Evolutionary conservation across 1,140 invertebrate species (phyloP), one percentile per base, ranked within the genome.

Genomic region (Heliconius congener): DNA sequence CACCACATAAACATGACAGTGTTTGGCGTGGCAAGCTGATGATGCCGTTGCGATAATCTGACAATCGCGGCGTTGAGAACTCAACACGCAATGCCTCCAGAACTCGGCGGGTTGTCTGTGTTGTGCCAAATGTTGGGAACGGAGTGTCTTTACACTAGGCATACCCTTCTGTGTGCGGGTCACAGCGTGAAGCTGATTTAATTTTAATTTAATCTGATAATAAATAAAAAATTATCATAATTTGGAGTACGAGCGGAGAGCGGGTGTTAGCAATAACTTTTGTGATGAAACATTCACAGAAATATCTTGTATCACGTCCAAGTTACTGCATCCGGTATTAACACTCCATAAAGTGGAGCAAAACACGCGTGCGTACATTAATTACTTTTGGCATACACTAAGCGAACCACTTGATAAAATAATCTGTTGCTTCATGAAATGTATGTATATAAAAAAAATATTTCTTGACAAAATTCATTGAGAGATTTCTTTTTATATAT

Each of bases 281-380:
- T 8, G 57, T 81, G 80, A 81, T 78, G 76, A 73, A 75, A 78
- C 77, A 55, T 81, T 81, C 77, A 55, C 76, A 81, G 80, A 78
- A 81, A 76, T 78, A 78, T 78, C 76, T 81, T 73, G 80, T 76
- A 72, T 73, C 70, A 72, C 76, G 66, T 78, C 77, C 76, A 81
- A 78, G 74, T 78, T 72, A 78, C 23, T 66, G 71, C 80, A 77
- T 81, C 77, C 76, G 76, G 77, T 78, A 76, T 78, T 70, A 81
- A 73, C 71, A 81, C 73, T 74, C 74, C 73, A 78, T 81, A 78
- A 78, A 75, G 34, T 74, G 74, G 70, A 77, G 80, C 84, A 71
- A 80, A 73, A 75, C 71, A 34, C 55, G 60, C 73, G 37, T 73
- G 57, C 66, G 42, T 30, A 23, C 50, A 79, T 72, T 79, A 79